phyloP scores from a whole-genome alignment of 2,113 vertebrate species.

The Gnathonemus echidnorhynchus region DNA sequence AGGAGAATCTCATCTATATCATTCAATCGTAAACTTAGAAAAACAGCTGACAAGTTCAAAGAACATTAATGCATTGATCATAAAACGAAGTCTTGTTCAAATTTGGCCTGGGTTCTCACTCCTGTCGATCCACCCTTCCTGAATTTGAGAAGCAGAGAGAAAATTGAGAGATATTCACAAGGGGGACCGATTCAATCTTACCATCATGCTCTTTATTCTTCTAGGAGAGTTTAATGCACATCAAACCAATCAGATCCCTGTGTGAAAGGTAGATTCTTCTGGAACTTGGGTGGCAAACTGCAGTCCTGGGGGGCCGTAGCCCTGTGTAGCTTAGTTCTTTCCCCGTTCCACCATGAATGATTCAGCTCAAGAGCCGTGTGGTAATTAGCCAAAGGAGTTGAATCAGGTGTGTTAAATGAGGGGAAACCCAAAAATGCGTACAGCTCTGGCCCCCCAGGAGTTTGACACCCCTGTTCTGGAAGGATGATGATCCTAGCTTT shows the following conservation, averaged over 20 bases:
- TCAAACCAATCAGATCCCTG: not conserved
- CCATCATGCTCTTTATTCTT: conserved; percentile 14
- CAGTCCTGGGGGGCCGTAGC: no score
- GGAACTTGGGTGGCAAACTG: not conserved
- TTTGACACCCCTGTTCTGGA: not conserved
- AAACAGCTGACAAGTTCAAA: not conserved
- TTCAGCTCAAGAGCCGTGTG: no score
- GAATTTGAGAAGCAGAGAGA: not conserved
- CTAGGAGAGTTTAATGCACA: not conserved
- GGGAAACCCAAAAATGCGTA: no score
- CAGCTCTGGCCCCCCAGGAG: no score
- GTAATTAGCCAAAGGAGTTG: no score
- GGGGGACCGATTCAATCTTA: conserved; percentile 24
- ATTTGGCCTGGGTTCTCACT: conserved; percentile 1
- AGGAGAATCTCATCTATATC: not conserved
- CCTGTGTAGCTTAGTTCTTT: no score
- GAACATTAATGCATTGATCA: not conserved
- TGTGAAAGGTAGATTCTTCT: not conserved
- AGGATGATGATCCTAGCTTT: not conserved
- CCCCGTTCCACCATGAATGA: no score
- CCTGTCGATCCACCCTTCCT: not conserved
- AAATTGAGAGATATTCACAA: conserved; percentile 32
- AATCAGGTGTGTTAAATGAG: no score
- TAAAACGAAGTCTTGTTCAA: not conserved
- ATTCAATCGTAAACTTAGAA: not conserved